Base-by-base conservation (phyloP, 2,113 vertebrate genomes). In the Pelusios castaneus region DNA sequence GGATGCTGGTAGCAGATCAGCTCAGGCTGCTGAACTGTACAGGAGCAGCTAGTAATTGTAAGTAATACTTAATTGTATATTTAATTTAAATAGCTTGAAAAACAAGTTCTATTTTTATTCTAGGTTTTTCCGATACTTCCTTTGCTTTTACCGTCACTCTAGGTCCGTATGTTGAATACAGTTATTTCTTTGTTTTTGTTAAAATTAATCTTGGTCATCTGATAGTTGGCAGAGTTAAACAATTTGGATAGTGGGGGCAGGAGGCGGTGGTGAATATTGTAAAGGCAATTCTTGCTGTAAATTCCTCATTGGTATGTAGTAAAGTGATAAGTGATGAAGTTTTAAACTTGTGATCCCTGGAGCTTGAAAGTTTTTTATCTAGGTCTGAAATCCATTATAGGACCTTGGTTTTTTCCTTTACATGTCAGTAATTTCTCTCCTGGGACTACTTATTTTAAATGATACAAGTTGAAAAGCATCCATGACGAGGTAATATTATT, bases 1-100 rank as follows among this genome's bases (percentile, higher is more conserved):
- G 94, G 95, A 98, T 98, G 98, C 95, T 98, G 90, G 85, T 97
- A 79, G 95, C 92, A 89, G 96, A 95, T 95, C 94, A 96, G 86
- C 95, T 51, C 43, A 27, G 81, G 88, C 79, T 95, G 88, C 79
- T 95, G 89, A 96, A 41, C 82, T 96, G 80, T 58, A 10, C 10
- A 0, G 91, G 89, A 96, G 38, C 90, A 51, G 80, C 56, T 17
- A 41, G 87, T 91, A 94, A 95, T 84, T 89, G 97, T 98, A 96
- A 98, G 96, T 98, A 94, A 60, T 17, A 12, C 55, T 47, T 47
- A 47, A 47, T 47, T 29, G 19, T 24, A 5, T 70, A 1, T 29
- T 84, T 90, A 77, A 51, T 41, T 81, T 84, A 75, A 83, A 82
- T 1, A 1, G 45, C 45, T 76, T 60, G 10, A 34, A 11, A 10